Conservation (phyloP, 2,113 vertebrate species). For the Cromileptes altivelis region DNA sequence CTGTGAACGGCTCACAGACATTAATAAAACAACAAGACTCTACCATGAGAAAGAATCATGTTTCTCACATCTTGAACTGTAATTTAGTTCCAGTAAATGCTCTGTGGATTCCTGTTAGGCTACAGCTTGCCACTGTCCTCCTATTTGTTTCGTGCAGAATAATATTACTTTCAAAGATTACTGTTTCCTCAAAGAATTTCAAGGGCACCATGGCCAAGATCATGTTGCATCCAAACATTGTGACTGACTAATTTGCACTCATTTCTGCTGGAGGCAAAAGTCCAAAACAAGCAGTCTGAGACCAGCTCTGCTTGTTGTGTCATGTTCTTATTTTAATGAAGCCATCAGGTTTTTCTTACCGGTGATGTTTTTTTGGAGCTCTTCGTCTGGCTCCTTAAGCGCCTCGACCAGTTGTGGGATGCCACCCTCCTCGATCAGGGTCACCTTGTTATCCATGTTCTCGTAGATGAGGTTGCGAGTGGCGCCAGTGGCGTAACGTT, state of each 20-base stretch:
- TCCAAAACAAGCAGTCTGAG: neutral
- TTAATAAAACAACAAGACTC: neutral
- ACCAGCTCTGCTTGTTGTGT: neutral
- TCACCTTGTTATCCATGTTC: slow-evolving; percentile 91
- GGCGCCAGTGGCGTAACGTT: slow-evolving; percentile 93
- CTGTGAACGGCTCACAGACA: neutral
- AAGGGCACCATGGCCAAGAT: slow-evolving; percentile 9
- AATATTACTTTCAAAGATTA: slow-evolving; percentile 26
- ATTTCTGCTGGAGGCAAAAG: neutral
- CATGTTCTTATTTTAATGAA: neutral
- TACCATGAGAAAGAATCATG: neutral
- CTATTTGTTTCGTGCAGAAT: neutral
- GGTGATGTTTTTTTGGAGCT: slow-evolving; percentile 93
- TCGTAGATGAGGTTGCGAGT: slow-evolving; percentile 97
- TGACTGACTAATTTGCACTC: neutral
- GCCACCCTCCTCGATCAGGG: slow-evolving; percentile 90
- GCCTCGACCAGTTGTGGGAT: slow-evolving; percentile 90
- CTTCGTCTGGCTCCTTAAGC: slow-evolving; percentile 87
- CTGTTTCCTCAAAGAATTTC: neutral
- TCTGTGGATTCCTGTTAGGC: neutral
- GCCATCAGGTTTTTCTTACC: slow-evolving; percentile 44
- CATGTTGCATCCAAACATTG: neutral
- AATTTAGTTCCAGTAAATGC: neutral
- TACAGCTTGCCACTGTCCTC: neutral
- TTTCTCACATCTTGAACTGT: neutral